A percentile compares a stretch with the other conserved stretches of the same genome.
phyloP scores from a whole-genome alignment of 2,113 vertebrate species.

The Labrus mixtus region DNA sequence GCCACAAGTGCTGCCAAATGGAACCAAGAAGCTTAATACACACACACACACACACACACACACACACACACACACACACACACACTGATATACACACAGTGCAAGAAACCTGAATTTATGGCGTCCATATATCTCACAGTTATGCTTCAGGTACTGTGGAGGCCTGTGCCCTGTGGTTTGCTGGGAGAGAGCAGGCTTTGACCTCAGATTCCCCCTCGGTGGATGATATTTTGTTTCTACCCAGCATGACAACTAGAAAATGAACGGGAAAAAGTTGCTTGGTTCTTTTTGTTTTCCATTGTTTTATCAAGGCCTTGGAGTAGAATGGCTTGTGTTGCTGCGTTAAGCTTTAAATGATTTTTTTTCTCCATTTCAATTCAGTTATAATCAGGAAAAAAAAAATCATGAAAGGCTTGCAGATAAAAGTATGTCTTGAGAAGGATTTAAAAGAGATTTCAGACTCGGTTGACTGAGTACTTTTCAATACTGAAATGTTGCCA shows the following conservation, averaged over 20 bases:
- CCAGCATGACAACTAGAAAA: not conserved
- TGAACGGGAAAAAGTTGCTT: not conserved
- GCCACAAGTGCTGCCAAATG: conserved; percentile 71
- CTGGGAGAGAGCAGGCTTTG: conserved; percentile 26
- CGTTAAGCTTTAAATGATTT: conserved; percentile 5
- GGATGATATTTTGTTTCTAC: conserved; percentile 34
- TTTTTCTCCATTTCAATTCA: too few relatives aligned
- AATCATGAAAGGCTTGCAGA: too few relatives aligned
- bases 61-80: conserved; percentile 32
- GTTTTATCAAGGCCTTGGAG: conserved; percentile 19
- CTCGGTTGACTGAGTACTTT: too few relatives aligned
- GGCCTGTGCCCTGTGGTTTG: conserved; percentile 46
- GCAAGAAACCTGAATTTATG: conserved; percentile 68
- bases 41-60: conserved; percentile 34
- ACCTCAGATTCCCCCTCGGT: conserved; percentile 28
- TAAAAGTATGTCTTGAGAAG: too few relatives aligned
- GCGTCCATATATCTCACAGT: conserved; percentile 72
- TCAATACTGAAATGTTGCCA: too few relatives aligned
- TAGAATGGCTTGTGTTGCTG: not conserved
- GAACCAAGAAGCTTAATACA: conserved; percentile 66
- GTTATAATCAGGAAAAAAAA: too few relatives aligned
- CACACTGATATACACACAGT: conserved; percentile 29
- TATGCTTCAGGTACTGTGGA: conserved; percentile 55
- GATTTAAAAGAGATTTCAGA: too few relatives aligned
- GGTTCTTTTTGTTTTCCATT: conserved; percentile 21